phyloP scores from a whole-genome alignment of 1,140 invertebrate genomes.

The Diachasmimorpha longicaudata region DNA sequence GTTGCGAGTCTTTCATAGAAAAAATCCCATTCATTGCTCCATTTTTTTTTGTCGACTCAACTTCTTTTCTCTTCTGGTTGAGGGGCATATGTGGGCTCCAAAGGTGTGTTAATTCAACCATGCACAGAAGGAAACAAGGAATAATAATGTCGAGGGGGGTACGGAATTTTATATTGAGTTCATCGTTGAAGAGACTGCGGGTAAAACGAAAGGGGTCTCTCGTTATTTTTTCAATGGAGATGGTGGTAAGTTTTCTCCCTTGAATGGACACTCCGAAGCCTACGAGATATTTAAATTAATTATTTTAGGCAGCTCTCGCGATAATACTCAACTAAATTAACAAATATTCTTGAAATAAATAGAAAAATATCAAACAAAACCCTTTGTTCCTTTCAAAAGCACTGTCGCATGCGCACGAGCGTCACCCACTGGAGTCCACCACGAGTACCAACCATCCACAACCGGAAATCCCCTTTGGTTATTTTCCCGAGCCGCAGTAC shows the following conservation, averaged over 20 bases:
- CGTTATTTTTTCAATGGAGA: neutral
- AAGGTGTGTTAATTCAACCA: constrained; percentile 7
- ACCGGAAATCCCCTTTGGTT: too few relatives aligned
- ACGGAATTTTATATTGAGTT: neutral
- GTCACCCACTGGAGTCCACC: too few relatives aligned
- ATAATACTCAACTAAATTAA: too few relatives aligned
- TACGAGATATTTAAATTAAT: too few relatives aligned
- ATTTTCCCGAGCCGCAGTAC: too few relatives aligned
- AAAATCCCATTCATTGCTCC: neutral
- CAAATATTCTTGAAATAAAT: neutral
- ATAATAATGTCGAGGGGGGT: neutral
- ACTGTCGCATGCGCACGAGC: too few relatives aligned
- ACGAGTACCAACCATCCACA: too few relatives aligned
- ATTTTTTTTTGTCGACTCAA: neutral
- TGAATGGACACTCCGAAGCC: too few relatives aligned
- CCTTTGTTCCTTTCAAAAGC: too few relatives aligned
- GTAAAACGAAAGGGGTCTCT: neutral
- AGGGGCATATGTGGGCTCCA: neutral
- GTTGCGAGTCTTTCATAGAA: neutral
- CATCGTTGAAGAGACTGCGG: neutral
- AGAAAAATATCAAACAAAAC: too few relatives aligned
- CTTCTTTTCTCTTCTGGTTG: constrained; percentile 18
- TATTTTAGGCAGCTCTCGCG: too few relatives aligned
- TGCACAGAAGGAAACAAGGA: neutral
- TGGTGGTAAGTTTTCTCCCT: neutral